These are phyloP conservation scores for Acrossocheilus fasciatus DNA, from an alignment of 2,797 vertebrate genomes.

Conservation along the genomic window DNA sequence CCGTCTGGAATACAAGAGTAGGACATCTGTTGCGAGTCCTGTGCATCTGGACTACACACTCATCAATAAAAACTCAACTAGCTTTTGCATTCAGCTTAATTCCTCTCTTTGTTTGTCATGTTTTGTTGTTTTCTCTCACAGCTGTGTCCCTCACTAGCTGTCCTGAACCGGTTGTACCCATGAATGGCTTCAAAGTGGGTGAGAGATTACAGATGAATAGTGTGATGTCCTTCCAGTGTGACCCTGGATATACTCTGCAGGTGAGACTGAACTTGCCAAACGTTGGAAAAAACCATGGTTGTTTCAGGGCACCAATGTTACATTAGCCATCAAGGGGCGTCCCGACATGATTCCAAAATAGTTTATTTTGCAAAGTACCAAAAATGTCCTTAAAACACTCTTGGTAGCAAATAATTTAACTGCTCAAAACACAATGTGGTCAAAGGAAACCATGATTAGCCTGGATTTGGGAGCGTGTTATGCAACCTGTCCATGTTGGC, in stretches of 20 bases:
- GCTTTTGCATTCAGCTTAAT: slow-evolving; percentile 25
- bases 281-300: slow-evolving; percentile 1
- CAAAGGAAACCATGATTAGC: background rate
- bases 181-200: slow-evolving; percentile 91
- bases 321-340: background rate
- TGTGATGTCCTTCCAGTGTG: slow-evolving; percentile 96
- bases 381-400: background rate
- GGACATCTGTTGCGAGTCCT: slow-evolving; percentile 66
- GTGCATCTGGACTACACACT: background rate
- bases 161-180: slow-evolving; percentile 90
- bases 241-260: slow-evolving; percentile 96
- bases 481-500: background rate
- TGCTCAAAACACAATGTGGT: background rate
- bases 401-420: background rate
- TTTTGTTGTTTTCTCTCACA: slow-evolving; percentile 56
- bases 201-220: slow-evolving; percentile 96
- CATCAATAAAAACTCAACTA: background rate
- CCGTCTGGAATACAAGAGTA: slow-evolving; percentile 98
- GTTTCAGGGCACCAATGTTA: slow-evolving; percentile 6
- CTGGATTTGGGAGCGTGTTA: background rate
- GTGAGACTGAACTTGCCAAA: slow-evolving; percentile 66
- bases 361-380: background rate
- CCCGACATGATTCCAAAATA: background rate
- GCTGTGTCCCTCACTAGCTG: slow-evolving; percentile 94
- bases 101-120: slow-evolving; percentile 5